These are phyloP conservation scores for Eira barbara DNA, from an alignment of 2,113 vertebrate genomes.

Conservation along the genomic window DNA sequence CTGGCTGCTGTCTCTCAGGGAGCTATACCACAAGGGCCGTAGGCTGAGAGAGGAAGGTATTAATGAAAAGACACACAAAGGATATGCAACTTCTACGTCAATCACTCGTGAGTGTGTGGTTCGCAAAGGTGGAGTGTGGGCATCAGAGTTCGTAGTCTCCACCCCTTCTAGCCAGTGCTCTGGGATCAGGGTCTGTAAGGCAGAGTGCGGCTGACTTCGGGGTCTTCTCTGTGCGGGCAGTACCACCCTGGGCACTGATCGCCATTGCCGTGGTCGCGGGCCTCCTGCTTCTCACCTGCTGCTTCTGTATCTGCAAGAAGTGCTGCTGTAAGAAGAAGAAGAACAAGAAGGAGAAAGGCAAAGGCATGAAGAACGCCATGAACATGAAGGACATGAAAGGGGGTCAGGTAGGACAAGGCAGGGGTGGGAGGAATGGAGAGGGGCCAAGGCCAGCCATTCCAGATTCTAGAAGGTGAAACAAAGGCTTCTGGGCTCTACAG, in stretches of 20 bases:
- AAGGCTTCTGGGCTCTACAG: not conserved
- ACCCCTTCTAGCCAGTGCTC: constrained; percentile 7
- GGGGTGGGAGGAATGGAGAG: rapidly evolving
- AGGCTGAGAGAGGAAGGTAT: not conserved
- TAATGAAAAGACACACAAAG: not conserved
- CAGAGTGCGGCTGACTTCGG: not conserved
- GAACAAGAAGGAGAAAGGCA: constrained; percentile 99
- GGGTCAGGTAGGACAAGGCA: constrained; percentile 81
- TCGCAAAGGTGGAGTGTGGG: too few relatives aligned
- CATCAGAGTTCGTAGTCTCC: rapidly evolving
- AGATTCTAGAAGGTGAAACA: not conserved
- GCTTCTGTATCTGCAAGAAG: constrained; percentile 99
- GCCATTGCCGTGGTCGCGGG: constrained; percentile 94
- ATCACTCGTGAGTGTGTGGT: rapidly evolving
- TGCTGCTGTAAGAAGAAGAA: constrained; percentile 99
- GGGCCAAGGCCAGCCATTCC: not conserved
- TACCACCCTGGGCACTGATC: constrained; percentile 96
- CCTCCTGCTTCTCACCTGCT: constrained; percentile 95
- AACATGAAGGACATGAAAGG: constrained; percentile 97
- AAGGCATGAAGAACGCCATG: constrained; percentile 94
- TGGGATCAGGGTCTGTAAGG: constrained; percentile 63
- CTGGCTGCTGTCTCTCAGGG: not conserved
- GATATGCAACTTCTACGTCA: too few relatives aligned
- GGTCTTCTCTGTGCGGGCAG: constrained; percentile 73
- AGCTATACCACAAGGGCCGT: not conserved